phyloP scores from a whole-genome alignment of 2,113 vertebrate genomes.

The Oceanites oceanicus region DNA sequence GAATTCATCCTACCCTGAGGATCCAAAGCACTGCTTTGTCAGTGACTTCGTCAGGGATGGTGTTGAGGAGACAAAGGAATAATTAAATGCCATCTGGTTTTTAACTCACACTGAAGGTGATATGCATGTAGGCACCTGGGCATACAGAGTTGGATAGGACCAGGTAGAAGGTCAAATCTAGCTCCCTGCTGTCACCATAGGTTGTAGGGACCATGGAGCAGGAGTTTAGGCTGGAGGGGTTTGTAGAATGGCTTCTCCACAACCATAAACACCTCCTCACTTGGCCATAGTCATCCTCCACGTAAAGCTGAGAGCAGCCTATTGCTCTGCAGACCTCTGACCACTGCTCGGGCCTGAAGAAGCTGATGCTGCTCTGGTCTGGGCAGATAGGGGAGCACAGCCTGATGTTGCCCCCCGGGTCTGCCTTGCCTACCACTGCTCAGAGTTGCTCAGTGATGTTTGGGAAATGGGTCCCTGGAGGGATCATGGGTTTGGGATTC shows the following conservation, averaged over 20 bases:
- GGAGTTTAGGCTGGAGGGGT: not conserved
- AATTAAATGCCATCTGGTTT: not conserved
- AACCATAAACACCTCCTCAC: not conserved
- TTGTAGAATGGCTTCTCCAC: not conserved
- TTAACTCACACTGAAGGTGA: accelerated
- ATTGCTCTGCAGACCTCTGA: not conserved
- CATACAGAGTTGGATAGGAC: not conserved
- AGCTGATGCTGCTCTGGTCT: not conserved
- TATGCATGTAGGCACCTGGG: accelerated
- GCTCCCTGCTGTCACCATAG: too few relatives aligned
- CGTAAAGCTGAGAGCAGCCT: not conserved
- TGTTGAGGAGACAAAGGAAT: not conserved
- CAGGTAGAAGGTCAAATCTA: not conserved
- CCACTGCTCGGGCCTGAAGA: not conserved
- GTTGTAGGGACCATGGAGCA: not conserved
- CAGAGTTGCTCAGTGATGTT: not conserved
- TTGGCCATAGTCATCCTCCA: not conserved
- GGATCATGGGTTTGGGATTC: not conserved
- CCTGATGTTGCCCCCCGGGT: accelerated
- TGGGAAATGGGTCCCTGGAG: not conserved
- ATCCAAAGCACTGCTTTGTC: not conserved
- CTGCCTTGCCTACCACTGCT: not conserved
- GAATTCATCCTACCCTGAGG: not conserved
- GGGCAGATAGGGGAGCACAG: not conserved
- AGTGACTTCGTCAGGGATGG: not conserved